Conservation (phyloP, 1,140 invertebrate genomes). For the Zaprionus camerounensis region DNA sequence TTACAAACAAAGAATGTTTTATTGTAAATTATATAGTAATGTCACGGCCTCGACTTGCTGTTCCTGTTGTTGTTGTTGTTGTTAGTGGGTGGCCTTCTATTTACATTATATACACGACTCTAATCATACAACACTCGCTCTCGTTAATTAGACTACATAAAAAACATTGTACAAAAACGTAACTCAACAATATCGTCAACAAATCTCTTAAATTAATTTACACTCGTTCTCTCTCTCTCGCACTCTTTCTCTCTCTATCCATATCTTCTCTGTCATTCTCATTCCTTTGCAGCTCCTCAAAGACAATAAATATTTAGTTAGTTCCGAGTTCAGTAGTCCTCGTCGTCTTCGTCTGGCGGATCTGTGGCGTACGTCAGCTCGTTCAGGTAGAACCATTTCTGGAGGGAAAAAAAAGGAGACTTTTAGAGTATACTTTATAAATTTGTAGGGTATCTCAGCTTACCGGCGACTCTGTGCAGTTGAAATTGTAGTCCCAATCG, state of each 20-base stretch:
- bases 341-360: slow-evolving; percentile 85
- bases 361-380: slow-evolving; percentile 87
- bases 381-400: slow-evolving; percentile 86
- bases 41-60: slow-evolving; percentile 47
- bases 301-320: slow-evolving; percentile 75
- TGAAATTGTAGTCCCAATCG: slow-evolving; percentile 87
- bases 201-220: slow-evolving; percentile 70
- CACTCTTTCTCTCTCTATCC: neutral
- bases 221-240: slow-evolving; percentile 18
- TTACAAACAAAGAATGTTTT: slow-evolving; percentile 71
- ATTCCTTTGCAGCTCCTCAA: slow-evolving; percentile 58
- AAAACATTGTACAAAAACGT: slow-evolving; percentile 68
- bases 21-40: slow-evolving; percentile 77
- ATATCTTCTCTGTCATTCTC: slow-evolving; percentile 8
- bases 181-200: slow-evolving; percentile 77
- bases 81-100: slow-evolving; percentile 63
- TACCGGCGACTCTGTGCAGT: slow-evolving; percentile 86
- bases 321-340: slow-evolving; percentile 73
- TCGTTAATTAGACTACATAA: slow-evolving; percentile 66
- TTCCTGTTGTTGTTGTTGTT: slow-evolving; percentile 24
- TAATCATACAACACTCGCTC: slow-evolving; percentile 23
- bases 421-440: neutral
- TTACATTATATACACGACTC: slow-evolving; percentile 77
- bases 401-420: neutral
- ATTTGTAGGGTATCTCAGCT: neutral